Percentiles rank a stretch among this genome's conserved stretches.
Evolutionary conservation across 2,888 invertebrate species (phyloP).

Genomic region (Mactromeris polynyma): DNA sequence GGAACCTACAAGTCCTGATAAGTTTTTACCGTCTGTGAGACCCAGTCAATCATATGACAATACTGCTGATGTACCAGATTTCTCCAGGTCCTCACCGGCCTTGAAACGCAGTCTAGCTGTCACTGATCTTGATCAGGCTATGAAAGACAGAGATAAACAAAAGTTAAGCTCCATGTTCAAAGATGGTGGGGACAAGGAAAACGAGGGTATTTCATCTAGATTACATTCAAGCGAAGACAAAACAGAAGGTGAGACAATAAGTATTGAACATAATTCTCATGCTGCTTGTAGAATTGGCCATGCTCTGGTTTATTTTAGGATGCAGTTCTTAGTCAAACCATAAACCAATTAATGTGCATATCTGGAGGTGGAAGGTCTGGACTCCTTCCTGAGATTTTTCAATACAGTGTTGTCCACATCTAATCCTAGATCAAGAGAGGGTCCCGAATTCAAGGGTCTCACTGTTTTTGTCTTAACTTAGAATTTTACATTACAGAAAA

Average conservation of each 20-base stretch:
- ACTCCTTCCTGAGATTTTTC: too few species aligned
- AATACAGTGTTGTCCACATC: too few species aligned
- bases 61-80: constrained; percentile 47
- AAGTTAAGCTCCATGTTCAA: constrained; percentile 70
- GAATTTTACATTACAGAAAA: too few species aligned
- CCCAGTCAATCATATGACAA: constrained; percentile 51
- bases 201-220: neutral
- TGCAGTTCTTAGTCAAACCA: too few species aligned
- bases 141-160: constrained; percentile 76
- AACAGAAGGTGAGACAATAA: constrained; percentile 29
- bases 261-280: neutral
- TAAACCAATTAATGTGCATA: too few species aligned
- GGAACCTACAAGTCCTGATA: constrained; percentile 53
- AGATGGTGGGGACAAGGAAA: constrained; percentile 10
- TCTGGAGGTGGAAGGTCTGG: too few species aligned
- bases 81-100: constrained; percentile 57
- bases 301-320: neutral
- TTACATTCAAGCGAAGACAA: constrained; percentile 34
- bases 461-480: too few species aligned
- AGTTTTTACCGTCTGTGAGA: constrained; percentile 30
- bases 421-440: too few species aligned
- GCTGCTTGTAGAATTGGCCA: neutral
- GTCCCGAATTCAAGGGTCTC: too few species aligned
- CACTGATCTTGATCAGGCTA: constrained; percentile 79
- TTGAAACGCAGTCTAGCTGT: constrained; percentile 72